A percentile compares a stretch with the other conserved stretches of the same genome.
Conservation (phyloP, 1,140 invertebrate genomes). For the Elymnias hypermnestra region DNA sequence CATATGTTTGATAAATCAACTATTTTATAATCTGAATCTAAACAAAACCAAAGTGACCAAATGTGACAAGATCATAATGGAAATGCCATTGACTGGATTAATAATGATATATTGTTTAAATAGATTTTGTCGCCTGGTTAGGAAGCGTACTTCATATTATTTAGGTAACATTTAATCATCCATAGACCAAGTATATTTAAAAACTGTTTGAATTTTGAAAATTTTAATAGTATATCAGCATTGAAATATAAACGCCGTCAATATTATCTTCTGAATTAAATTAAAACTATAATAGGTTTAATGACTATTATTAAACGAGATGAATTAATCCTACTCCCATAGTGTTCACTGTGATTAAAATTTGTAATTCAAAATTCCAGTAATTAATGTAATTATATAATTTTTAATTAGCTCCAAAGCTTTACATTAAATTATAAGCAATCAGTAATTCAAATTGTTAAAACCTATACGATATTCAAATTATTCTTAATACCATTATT, state of each 20-base stretch:
- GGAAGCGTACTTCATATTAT: conserved; percentile 25
- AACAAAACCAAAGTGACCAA: conserved; percentile 23
- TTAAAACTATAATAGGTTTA: conserved; percentile 23
- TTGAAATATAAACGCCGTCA: conserved; percentile 20
- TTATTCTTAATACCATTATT: conserved; percentile 11
- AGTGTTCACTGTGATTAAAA: conserved; percentile 26
- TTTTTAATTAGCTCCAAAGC: conserved; percentile 22
- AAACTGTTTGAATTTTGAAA: conserved; percentile 29
- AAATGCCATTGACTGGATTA: conserved; percentile 31
- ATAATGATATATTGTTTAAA: conserved; percentile 41
- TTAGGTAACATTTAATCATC: conserved; percentile 29
- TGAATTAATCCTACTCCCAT: conserved; percentile 25
- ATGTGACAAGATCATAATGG: conserved; percentile 38
- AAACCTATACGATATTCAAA: conserved; percentile 9
- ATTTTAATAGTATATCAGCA: conserved; percentile 25
- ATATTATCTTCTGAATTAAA: conserved; percentile 19
- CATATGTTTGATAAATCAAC: neutral
- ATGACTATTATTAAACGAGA: conserved; percentile 17
- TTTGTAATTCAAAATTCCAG: conserved; percentile 18
- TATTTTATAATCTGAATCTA: neutral
- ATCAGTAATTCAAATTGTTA: conserved; percentile 17
- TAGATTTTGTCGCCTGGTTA: conserved; percentile 59
- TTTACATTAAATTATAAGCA: conserved; percentile 17
- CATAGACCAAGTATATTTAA: conserved; percentile 27
- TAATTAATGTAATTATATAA: conserved; percentile 19